phyloP scores from a whole-genome alignment of 2,888 invertebrate genomes.

The Scaptodrosophila latifasciaeformis region DNA sequence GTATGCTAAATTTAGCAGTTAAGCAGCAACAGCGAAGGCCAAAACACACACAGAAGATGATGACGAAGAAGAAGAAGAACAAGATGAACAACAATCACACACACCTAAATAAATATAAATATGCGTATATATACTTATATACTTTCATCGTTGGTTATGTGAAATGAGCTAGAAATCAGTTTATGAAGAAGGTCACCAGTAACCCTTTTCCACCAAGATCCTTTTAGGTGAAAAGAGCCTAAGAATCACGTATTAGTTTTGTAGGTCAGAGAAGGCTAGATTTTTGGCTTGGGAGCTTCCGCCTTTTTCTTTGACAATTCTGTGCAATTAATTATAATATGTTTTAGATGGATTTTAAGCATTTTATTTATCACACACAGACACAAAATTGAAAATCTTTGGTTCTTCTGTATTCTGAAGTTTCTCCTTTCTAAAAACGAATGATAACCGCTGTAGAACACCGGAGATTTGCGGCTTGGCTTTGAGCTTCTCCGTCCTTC shows the following conservation, averaged over 20 bases:
- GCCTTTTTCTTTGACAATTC: conserved; percentile 20
- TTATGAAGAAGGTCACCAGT: conserved; percentile 54
- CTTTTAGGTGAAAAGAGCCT: no score
- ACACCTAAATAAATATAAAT: not conserved
- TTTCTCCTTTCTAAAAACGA: no score
- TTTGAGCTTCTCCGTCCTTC: no score
- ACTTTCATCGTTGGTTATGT: conserved; percentile 16
- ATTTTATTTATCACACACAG: conserved; percentile 31
- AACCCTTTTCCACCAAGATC: no score
- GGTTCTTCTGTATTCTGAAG: no score
- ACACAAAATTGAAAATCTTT: conserved; percentile 44
- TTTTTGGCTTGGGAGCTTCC: not conserved
- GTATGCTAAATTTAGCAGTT: conserved; percentile 51
- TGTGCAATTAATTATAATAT: conserved; percentile 50
- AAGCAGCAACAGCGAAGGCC: conserved; percentile 37
- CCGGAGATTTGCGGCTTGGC: no score
- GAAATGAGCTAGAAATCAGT: conserved; percentile 65
- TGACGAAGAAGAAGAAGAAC: no score
- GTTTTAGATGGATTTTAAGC: conserved; percentile 45
- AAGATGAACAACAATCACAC: not conserved
- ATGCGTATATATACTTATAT: not conserved
- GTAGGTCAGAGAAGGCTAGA: no score
- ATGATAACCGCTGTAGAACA: no score
- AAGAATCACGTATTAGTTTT: no score
- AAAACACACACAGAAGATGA: conserved; percentile 5